phyloP scores from a whole-genome alignment of 92 coral and sea anemone species.

The Umimayanthus kanabou region DNA sequence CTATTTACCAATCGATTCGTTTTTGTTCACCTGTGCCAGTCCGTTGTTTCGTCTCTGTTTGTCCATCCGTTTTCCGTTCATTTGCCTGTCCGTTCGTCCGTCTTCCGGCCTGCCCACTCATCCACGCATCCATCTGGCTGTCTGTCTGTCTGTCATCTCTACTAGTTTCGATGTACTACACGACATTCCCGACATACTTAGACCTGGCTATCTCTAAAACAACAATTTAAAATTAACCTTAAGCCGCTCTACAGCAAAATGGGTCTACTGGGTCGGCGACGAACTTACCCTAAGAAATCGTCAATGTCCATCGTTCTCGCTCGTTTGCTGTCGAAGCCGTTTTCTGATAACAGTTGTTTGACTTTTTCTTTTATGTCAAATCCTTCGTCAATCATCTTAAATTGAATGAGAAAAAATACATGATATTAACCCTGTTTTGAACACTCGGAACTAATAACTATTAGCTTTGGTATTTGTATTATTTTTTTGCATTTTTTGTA shows the following conservation, averaged over 20 bases:
- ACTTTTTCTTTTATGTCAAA: slow-evolving; percentile 86
- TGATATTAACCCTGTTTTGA: neutral
- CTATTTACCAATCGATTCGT: too few species aligned
- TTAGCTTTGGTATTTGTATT: too few species aligned
- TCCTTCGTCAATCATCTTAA: slow-evolving; percentile 83
- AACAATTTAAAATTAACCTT: neutral
- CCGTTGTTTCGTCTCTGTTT: too few species aligned
- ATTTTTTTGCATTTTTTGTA: too few species aligned
- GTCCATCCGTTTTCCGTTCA: too few species aligned
- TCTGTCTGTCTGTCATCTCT: neutral
- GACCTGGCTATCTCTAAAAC: neutral
- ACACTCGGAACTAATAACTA: neutral
- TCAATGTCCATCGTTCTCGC: slow-evolving; percentile 99
- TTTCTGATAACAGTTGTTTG: slow-evolving; percentile 69
- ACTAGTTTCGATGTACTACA: too few species aligned
- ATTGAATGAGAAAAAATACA: neutral
- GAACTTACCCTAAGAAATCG: slow-evolving; percentile 90
- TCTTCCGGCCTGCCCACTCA: too few species aligned
- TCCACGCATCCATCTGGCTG: neutral
- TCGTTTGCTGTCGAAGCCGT: slow-evolving; percentile 76
- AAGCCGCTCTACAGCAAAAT: neutral
- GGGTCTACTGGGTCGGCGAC: neutral
- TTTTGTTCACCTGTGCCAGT: too few species aligned
- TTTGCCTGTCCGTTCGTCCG: too few species aligned
- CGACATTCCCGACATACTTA: too few species aligned